These are phyloP conservation scores for Columba guinea DNA, from an alignment of 2,797 vertebrate genomes.

Conservation along the genomic window DNA sequence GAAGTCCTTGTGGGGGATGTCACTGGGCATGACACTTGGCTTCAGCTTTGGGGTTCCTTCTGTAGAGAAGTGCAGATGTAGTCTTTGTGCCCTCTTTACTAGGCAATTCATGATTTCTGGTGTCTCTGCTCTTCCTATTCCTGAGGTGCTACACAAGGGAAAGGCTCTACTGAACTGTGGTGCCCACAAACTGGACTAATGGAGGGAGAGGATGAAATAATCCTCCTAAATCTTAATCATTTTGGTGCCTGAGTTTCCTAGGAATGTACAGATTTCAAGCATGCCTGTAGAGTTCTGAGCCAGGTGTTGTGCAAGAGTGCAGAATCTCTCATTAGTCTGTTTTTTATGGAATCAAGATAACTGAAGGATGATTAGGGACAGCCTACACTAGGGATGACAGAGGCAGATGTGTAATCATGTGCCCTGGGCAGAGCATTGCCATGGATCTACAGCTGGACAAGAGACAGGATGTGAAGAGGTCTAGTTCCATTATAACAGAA, in stretches of 20 bases:
- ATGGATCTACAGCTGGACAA: not conserved
- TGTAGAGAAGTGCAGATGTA: not conserved
- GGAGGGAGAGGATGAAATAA: not conserved
- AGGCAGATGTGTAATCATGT: not conserved
- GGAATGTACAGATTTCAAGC: not conserved
- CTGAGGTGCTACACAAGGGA: not conserved
- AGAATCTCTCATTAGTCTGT: not conserved
- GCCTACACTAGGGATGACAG: not conserved
- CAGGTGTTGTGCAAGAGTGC: accelerated
- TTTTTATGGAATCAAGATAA: not conserved
- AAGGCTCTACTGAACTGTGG: not conserved
- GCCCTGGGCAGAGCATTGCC: not conserved
- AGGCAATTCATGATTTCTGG: not conserved
- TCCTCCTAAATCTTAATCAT: not conserved
- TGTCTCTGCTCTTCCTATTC: not conserved
- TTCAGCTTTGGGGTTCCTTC: not conserved
- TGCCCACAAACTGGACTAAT: not conserved
- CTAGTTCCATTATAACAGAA: not conserved
- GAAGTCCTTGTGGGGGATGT: not conserved
- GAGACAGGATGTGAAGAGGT: not conserved
- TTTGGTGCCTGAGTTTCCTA: not conserved
- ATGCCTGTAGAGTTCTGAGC: not conserved
- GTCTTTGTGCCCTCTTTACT: not conserved
- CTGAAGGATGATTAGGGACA: not conserved
- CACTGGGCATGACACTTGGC: not conserved